These are phyloP conservation scores for Lycaon pictus DNA, from an alignment of 2,113 vertebrate genomes.

Conservation along the genomic window DNA sequence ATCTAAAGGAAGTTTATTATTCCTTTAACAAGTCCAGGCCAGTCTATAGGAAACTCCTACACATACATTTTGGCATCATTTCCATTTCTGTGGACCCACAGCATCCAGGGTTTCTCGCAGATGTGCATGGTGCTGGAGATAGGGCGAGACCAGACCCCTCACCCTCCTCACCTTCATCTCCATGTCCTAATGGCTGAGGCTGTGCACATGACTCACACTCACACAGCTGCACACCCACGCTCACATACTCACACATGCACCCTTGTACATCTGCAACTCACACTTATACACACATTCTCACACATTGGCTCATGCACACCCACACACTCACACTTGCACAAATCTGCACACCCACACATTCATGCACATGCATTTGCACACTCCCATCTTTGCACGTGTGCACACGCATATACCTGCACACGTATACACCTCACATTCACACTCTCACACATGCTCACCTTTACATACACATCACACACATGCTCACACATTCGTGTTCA, in stretches of 20 bases:
- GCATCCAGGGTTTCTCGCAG: neutral
- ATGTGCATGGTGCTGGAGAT: fast-evolving
- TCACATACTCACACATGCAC: neutral
- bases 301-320: neutral
- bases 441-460: neutral
- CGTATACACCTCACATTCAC: too few species aligned
- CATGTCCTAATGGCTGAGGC: neutral
- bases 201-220: neutral
- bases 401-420: too few species aligned
- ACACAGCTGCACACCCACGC: neutral
- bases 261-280: too few species aligned
- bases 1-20: conserved; percentile 76
- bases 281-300: too few species aligned
- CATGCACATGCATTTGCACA: neutral
- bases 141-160: fast-evolving
- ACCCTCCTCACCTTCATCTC: neutral
- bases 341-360: too few species aligned
- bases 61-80: neutral
- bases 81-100: neutral
- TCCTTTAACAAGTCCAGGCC: conserved; percentile 56
- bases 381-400: too few species aligned
- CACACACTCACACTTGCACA: neutral
- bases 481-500: neutral
- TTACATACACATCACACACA: neutral
- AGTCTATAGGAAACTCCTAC: neutral